Conservation (phyloP, 2,797 vertebrate genomes). For the Cynopterus sphinx region DNA sequence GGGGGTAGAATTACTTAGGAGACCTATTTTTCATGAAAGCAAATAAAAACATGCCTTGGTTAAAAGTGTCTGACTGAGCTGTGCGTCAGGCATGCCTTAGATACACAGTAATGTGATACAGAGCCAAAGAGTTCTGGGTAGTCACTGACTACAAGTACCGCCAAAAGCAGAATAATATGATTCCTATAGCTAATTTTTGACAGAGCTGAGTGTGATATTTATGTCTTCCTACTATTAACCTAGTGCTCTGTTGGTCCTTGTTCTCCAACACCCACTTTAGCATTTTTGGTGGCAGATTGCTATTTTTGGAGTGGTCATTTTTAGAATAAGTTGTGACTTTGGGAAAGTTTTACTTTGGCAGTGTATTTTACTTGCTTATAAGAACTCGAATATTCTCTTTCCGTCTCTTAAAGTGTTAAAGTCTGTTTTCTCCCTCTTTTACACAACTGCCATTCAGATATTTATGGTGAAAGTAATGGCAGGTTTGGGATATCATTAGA, state of each 20-base stretch:
- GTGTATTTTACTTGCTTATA: not conserved
- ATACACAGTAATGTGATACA: not conserved
- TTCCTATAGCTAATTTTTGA: not conserved
- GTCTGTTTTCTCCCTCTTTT: not conserved
- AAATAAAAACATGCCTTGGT: not conserved
- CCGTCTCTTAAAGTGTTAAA: not conserved
- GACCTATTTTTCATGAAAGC: not conserved
- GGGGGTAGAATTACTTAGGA: not conserved
- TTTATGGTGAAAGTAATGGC: not conserved
- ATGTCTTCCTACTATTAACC: not conserved
- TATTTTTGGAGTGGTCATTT: conserved; percentile 11
- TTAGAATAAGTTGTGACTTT: not conserved
- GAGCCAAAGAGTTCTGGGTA: not conserved
- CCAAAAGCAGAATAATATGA: not conserved
- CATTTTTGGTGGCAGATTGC: not conserved
- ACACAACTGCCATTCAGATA: not conserved
- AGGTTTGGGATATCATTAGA: not conserved
- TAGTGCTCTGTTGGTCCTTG: not conserved
- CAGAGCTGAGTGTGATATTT: not conserved
- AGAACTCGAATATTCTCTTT: not conserved
- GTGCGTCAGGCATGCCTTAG: not conserved
- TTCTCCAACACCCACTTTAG: not conserved
- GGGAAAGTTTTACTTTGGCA: not conserved
- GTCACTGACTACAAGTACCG: too few relatives aligned
- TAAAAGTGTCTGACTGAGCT: not conserved